These are phyloP conservation scores for Acleris laterana DNA, from an alignment of 2,888 invertebrate species.

Conservation along the genomic window DNA sequence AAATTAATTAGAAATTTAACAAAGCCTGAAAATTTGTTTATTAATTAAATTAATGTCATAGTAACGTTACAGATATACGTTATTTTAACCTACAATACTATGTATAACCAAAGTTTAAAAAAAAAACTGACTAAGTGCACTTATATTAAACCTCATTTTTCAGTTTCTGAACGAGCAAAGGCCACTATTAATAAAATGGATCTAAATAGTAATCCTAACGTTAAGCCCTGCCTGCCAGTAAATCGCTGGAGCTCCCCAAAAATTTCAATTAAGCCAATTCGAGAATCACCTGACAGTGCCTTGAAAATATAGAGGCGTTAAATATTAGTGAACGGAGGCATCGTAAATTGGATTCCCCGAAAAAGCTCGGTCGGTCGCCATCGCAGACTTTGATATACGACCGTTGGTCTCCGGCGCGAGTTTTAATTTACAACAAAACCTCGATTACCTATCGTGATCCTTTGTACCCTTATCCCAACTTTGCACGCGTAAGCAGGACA, in stretches of 20 bases:
- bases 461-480: slow-evolving; percentile 9
- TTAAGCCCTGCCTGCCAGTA: neutral
- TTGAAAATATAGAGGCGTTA: slow-evolving; percentile 36
- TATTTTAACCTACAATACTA: too few relatives aligned
- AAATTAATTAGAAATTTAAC: too few relatives aligned
- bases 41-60: too few relatives aligned
- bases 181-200: too few relatives aligned
- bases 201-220: neutral
- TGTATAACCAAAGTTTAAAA: too few relatives aligned
- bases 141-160: too few relatives aligned
- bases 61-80: too few relatives aligned
- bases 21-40: too few relatives aligned
- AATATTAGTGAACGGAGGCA: slow-evolving; percentile 40
- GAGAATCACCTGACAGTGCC: slow-evolving; percentile 40
- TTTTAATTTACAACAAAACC: slow-evolving; percentile 14
- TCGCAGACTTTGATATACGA: slow-evolving; percentile 52
- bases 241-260: slow-evolving; percentile 12
- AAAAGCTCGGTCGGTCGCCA: slow-evolving; percentile 46
- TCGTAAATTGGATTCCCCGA: slow-evolving; percentile 47
- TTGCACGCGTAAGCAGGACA: slow-evolving; percentile 10
- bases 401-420: slow-evolving; percentile 23
- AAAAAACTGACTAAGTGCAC: too few relatives aligned
- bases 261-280: slow-evolving; percentile 46
- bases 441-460: slow-evolving; percentile 15
- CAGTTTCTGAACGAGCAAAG: too few relatives aligned